Conservation (phyloP, 2,888 invertebrate genomes). For the Allacma fusca region DNA sequence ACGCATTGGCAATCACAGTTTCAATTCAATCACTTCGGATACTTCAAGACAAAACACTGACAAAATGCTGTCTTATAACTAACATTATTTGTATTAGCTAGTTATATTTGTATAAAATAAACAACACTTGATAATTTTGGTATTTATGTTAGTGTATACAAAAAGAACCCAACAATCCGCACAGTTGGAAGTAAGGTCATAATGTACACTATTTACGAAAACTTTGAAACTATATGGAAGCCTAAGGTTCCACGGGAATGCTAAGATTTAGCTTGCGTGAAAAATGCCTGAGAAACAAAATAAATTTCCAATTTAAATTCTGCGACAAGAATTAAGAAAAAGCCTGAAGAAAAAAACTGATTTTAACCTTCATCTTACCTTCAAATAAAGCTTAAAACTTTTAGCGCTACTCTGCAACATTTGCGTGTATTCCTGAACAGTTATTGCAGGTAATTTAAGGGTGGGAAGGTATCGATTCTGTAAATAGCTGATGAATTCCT, state of each 20-base stretch:
- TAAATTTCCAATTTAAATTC: slow-evolving; percentile 12
- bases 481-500: slow-evolving; percentile 65
- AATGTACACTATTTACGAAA: neutral
- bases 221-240: neutral
- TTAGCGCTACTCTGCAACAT: slow-evolving; percentile 65
- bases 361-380: slow-evolving; percentile 64
- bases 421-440: slow-evolving; percentile 65
- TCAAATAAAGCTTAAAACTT: slow-evolving; percentile 65
- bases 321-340: neutral
- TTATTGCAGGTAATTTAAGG: slow-evolving; percentile 64
- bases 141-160: neutral
- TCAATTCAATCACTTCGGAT: neutral
- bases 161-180: neutral
- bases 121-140: slow-evolving; percentile 34
- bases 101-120: slow-evolving; percentile 25
- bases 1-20: slow-evolving; percentile 16
- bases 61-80: slow-evolving; percentile 16
- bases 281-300: slow-evolving; percentile 49
- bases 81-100: slow-evolving; percentile 14
- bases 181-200: neutral
- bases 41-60: slow-evolving; percentile 20
- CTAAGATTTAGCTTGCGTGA: slow-evolving; percentile 48
- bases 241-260: slow-evolving; percentile 7
- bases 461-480: slow-evolving; percentile 65
- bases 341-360: no score